phyloP scores from a whole-genome alignment of 1,140 invertebrate species.

The Mercenaria mercenaria region DNA sequence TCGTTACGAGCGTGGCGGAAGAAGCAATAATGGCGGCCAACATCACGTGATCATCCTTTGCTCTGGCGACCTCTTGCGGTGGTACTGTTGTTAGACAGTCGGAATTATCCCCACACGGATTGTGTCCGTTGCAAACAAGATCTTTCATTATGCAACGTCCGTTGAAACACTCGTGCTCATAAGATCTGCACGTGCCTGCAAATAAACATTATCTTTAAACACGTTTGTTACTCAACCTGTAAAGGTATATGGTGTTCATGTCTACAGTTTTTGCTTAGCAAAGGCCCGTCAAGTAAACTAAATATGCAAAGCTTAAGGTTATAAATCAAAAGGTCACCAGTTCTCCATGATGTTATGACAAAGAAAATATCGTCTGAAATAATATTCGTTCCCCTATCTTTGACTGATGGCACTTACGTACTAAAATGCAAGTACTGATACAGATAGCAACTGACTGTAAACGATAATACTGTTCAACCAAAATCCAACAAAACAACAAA shows the following conservation, averaged over 20 bases:
- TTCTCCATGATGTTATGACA: no score
- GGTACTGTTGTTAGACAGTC: conserved; percentile 33
- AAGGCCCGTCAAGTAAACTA: no score
- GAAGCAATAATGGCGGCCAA: not conserved
- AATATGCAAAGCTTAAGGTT: not conserved
- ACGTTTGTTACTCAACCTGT: not conserved
- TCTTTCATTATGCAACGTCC: conserved; percentile 56
- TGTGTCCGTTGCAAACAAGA: conserved; percentile 57
- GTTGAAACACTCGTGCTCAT: conserved; percentile 49
- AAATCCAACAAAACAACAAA: no score
- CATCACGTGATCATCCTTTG: conserved; percentile 3
- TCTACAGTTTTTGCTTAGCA: no score
- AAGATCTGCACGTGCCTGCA: conserved; percentile 49
- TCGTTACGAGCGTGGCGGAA: not conserved
- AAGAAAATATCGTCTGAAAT: no score
- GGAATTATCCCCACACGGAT: conserved; percentile 58
- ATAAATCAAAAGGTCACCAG: no score
- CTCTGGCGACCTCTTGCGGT: not conserved
- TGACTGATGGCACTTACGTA: no score
- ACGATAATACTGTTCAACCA: no score
- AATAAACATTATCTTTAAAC: not conserved
- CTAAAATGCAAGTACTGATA: no score
- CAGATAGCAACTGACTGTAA: no score
- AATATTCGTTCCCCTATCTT: no score
- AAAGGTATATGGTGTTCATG: not conserved